Conservation (phyloP, 2,888 invertebrate genomes). For the Busseola fusca region DNA sequence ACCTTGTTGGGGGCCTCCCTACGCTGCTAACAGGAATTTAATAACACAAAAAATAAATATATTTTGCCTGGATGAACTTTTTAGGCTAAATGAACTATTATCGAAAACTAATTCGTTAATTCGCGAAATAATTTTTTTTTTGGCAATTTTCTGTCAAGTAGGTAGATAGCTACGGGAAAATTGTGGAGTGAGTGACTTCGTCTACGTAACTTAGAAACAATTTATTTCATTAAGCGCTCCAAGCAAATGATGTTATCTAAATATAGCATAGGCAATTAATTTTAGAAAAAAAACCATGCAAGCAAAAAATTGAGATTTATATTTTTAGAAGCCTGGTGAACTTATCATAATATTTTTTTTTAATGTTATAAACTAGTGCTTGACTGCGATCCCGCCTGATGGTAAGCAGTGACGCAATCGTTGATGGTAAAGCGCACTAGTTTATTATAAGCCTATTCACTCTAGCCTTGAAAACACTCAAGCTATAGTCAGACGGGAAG, state of each 20-base stretch:
- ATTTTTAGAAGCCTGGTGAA: too few species aligned
- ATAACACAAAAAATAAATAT: not conserved
- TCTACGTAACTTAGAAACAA: constrained; percentile 14
- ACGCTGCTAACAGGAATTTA: not conserved
- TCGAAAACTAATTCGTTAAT: not conserved
- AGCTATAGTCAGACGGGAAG: too few species aligned
- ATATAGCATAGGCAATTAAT: not conserved
- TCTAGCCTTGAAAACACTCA: too few species aligned
- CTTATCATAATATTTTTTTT: too few species aligned
- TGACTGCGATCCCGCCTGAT: too few species aligned
- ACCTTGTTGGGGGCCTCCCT: too few species aligned
- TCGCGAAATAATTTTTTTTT: not conserved
- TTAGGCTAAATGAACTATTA: not conserved
- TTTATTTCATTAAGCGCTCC: not conserved
- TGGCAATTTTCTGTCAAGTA: not conserved
- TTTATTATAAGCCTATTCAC: too few species aligned
- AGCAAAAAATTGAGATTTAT: too few species aligned
- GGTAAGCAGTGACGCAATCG: too few species aligned
- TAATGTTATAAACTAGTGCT: too few species aligned
- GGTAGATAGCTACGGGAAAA: not conserved
- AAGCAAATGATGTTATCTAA: constrained; percentile 2
- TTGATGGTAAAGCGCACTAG: too few species aligned
- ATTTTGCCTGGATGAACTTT: not conserved
- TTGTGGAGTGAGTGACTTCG: not conserved
- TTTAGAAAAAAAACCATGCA: not conserved